These are phyloP conservation scores for Apamea anceps DNA, from an alignment of 2,888 invertebrate genomes.

Conservation along the genomic window DNA sequence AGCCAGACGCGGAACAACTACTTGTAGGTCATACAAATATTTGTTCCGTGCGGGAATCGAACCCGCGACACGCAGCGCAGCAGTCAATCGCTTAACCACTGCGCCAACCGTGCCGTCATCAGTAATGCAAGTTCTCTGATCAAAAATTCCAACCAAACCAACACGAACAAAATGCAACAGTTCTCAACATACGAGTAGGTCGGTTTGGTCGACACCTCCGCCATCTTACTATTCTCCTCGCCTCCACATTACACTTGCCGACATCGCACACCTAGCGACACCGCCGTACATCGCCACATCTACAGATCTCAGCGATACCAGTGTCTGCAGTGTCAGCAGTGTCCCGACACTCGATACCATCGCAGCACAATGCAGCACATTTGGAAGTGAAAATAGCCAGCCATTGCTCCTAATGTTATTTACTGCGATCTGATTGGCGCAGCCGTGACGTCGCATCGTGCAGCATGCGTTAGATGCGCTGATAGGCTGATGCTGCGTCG, in stretches of 20 bases:
- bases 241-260: constrained; percentile 36
- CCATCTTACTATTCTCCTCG: constrained; percentile 42
- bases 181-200: not conserved
- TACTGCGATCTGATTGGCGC: constrained; percentile 63
- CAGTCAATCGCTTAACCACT: too few species aligned
- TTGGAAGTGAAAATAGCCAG: constrained; percentile 56
- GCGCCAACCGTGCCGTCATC: too few species aligned
- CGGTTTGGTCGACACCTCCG: not conserved
- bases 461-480: constrained; percentile 57
- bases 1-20: too few species aligned
- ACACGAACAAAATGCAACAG: not conserved
- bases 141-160: not conserved
- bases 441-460: constrained; percentile 44
- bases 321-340: constrained; percentile 30
- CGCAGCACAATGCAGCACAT: constrained; percentile 57
- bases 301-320: constrained; percentile 39
- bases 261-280: constrained; percentile 20
- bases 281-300: constrained; percentile 25
- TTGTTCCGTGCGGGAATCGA: too few species aligned
- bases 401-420: constrained; percentile 62
- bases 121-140: not conserved
- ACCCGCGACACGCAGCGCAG: too few species aligned
- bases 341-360: constrained; percentile 53
- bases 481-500: constrained; percentile 53
- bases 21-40: too few species aligned